Base-by-base conservation (phyloP, 2,113 vertebrate species). In the Grammomys dolichurus region DNA sequence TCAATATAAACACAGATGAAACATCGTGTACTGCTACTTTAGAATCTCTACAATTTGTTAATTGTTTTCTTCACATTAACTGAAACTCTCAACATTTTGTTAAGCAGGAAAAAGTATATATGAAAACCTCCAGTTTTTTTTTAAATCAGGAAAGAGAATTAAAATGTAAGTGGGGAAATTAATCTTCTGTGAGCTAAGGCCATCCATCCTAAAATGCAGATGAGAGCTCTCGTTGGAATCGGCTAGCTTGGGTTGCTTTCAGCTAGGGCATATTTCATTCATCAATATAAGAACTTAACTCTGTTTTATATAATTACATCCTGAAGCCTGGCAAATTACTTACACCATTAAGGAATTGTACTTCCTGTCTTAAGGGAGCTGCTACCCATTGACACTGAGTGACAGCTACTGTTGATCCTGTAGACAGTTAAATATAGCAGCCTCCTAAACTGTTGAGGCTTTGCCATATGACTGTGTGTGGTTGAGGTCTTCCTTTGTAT, bases 351-450 rank as follows among this genome's bases (percentile, higher is more conserved):
- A 95, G 75, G 87, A 96, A 96, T 81, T 96, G 72, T 94, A 96
- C 81, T 96, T 97, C 92, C 90, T 80, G 20, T 93, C 20, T 97
- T 95, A 98, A 87, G 82, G 51, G 73, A 95, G 81, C 67, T 96
- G 1, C 87, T 95, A 43, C 56, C 26, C 54, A 17, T 92, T 97
- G 87, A 97, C 94, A 73, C 73, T 98, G 96, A 97, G 40, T 97
- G 95, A 76, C 81, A 28, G 60, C 14, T 60, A 70, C 80, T 51
- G 33, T 97, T 97, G 96, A 88, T 97, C 58, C 43, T 36, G 60
- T 90, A 93, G 96, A 95, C 96, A 96, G 89, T 98, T 97, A 97
- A 97, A 90, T 92, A 2, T 14, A 36, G 96, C 6, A 31, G 87
- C 0, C 86, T 72, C 94, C 95, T 84, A 73, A n/a, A 84, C 8